A percentile compares a stretch with the other conserved stretches of the same genome.
Evolutionary conservation across 2,797 vertebrate species (phyloP).

Genomic region (Cephalopachus bancanus): DNA sequence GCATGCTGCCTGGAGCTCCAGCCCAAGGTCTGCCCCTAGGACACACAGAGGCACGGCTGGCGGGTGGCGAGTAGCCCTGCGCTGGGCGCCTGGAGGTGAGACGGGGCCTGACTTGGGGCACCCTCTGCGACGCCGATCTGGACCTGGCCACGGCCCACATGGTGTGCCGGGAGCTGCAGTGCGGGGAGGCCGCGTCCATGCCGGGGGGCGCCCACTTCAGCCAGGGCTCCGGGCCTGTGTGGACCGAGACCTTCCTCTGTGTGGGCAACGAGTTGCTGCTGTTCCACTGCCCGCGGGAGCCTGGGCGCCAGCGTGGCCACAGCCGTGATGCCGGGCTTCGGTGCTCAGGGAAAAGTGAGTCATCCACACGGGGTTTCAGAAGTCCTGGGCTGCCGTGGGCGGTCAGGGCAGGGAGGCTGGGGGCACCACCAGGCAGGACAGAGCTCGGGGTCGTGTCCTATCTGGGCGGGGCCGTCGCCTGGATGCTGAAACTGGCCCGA

Average conservation of each 20-base stretch:
- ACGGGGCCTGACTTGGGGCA: conserved; percentile 66
- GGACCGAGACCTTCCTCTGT: conserved; percentile 70
- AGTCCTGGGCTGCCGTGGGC: not conserved
- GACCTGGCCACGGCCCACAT: conserved; percentile 60
- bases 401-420: not conserved
- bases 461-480: too few relatives aligned
- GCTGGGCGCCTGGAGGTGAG: conserved; percentile 70
- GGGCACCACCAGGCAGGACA: too few relatives aligned
- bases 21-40: not conserved
- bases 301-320: not conserved
- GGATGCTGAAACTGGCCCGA: not conserved
- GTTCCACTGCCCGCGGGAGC: conserved; percentile 45
- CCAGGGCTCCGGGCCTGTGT: conserved; percentile 29
- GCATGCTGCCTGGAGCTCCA: not conserved
- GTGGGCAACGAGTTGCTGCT: conserved; percentile 63
- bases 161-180: conserved; percentile 72
- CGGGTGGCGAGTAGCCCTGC: conserved; percentile 29
- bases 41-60: conserved; percentile 57
- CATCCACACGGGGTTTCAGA: too few relatives aligned
- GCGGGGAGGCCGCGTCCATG: not conserved
- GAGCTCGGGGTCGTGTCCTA: too few relatives aligned
- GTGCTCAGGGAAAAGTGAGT: conserved; percentile 74
- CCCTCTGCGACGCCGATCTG: conserved; percentile 45
- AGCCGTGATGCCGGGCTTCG: not conserved
- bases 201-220: not conserved